phyloP scores from a whole-genome alignment of 2,888 invertebrate genomes.

The Polymixis lichenea region DNA sequence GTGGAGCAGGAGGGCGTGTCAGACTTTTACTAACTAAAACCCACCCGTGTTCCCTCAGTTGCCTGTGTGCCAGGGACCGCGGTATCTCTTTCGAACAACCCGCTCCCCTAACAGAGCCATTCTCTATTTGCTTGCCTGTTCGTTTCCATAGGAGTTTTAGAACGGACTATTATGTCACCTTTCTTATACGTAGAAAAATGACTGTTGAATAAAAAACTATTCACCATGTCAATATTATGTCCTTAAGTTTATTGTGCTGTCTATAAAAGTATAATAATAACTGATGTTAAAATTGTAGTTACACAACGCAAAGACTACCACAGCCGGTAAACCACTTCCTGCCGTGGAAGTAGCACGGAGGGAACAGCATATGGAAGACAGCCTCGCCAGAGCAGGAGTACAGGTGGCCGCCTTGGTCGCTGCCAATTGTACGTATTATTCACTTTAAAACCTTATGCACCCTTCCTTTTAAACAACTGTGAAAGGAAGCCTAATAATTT shows the following conservation, averaged over 20 bases:
- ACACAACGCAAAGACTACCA: constrained; percentile 17
- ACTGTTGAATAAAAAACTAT: not conserved
- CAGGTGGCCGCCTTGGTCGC: constrained; percentile 74
- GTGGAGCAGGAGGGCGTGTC: too few relatives aligned
- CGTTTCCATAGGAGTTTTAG: not conserved
- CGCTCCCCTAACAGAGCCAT: too few relatives aligned
- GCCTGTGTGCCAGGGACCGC: too few relatives aligned
- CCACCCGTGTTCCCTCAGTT: too few relatives aligned
- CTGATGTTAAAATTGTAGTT: constrained; percentile 15
- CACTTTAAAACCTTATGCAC: not conserved
- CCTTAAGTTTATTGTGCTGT: not conserved
- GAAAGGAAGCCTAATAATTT: not conserved
- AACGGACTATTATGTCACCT: not conserved
- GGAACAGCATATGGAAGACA: constrained; percentile 71
- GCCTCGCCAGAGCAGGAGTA: constrained; percentile 68
- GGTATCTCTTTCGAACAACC: too few relatives aligned
- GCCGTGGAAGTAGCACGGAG: constrained; percentile 61
- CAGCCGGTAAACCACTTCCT: constrained; percentile 48
- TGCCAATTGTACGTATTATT: constrained; percentile 71
- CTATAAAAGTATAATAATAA: not conserved
- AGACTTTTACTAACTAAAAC: too few relatives aligned
- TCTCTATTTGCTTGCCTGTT: not conserved
- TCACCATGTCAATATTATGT: too few relatives aligned
- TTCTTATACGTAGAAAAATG: not conserved
- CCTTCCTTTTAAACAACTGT: not conserved